Percentiles rank a stretch among this genome's conserved stretches.
These are phyloP conservation scores for Eptatretus burgeri DNA, from an alignment of 2,113 vertebrate genomes.

Conservation along the genomic window DNA sequence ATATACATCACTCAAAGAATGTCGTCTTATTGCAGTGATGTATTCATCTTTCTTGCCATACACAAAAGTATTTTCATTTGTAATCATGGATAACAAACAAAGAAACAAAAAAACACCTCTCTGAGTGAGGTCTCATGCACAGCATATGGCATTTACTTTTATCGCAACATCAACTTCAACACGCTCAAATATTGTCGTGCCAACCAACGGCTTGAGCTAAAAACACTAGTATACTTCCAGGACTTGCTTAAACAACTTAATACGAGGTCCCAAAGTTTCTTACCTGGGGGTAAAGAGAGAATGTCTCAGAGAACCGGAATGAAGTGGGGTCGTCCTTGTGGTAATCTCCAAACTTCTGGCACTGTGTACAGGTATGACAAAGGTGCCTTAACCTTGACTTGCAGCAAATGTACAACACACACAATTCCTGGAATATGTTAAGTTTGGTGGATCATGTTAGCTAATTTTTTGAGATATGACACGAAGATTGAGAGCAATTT, in stretches of 20 bases:
- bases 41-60: no score
- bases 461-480: no score
- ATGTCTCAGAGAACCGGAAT: slow-evolving; percentile 63
- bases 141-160: not conserved
- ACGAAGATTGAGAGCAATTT: no score
- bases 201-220: not conserved
- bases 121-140: not conserved
- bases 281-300: slow-evolving; percentile 92
- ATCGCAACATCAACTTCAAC: not conserved
- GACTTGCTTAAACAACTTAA: not conserved
- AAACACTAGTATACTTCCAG: not conserved
- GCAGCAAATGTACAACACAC: no score
- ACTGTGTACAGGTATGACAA: slow-evolving; percentile 21
- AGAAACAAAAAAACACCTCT: not conserved
- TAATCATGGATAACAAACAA: not conserved
- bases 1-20: no score
- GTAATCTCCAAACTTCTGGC: slow-evolving; percentile 94
- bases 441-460: no score
- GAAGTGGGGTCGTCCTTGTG: slow-evolving; percentile 74
- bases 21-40: no score
- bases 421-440: no score
- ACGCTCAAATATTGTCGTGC: not conserved
- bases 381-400: no score
- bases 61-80: no score
- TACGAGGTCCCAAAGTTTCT: slow-evolving; percentile 9